phyloP scores from a whole-genome alignment of 2,113 vertebrate genomes.

The Oceanodroma tethys region DNA sequence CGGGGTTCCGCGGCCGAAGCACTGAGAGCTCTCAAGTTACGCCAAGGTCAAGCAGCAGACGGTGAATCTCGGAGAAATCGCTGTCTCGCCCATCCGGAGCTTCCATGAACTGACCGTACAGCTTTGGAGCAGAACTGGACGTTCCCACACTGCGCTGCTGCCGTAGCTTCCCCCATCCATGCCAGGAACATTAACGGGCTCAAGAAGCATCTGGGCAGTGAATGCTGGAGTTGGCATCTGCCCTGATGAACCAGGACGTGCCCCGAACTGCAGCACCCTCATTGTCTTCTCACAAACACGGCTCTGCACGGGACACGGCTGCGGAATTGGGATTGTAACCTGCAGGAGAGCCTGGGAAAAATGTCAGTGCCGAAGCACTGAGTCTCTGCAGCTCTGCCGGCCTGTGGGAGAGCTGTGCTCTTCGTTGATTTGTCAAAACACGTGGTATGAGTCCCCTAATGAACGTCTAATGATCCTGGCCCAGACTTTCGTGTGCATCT shows the following conservation, averaged over 20 bases:
- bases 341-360: background rate
- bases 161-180: background rate
- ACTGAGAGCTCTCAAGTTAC: conserved; percentile 38
- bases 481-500: background rate
- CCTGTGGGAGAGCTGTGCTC: background rate
- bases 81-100: background rate
- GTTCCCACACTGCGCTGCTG: background rate
- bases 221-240: background rate
- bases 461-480: background rate
- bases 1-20: conserved; percentile 65
- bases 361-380: no score
- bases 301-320: background rate
- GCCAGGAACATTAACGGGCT: background rate
- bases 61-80: conserved; percentile 22
- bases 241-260: background rate
- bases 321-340: background rate
- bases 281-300: fast-evolving
- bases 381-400: background rate
- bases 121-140: background rate
- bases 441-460: fast-evolving
- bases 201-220: background rate
- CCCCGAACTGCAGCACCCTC: background rate
- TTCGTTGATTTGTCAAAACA: fast-evolving
- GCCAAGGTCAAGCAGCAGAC: conserved; percentile 45
- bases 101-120: fast-evolving